Base-by-base conservation (phyloP, 2,797 vertebrate genomes). In the Pristis pectinata region DNA sequence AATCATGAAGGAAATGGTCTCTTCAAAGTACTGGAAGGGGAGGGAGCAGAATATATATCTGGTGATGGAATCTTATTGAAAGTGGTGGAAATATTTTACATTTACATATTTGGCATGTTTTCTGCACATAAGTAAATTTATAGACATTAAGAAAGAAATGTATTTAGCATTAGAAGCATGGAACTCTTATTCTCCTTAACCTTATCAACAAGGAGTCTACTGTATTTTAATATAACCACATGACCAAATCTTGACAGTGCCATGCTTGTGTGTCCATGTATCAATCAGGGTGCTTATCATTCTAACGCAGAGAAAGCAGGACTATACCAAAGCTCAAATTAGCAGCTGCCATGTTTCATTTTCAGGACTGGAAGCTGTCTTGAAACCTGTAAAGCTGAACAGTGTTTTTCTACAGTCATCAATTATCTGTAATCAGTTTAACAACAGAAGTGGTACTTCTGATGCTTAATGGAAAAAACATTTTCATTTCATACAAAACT, bases 361-460 rank as follows among this genome's bases (percentile, higher is more conserved):
- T 91, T 91, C 87, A 91, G 87, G 87, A 91, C 67, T 91, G 87
- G 87, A 91, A 91, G 24, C 13, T 67, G 87, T 64, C 87, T 91
- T 91, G 87, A 67, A 64, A 91, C n/a, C 30, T 41, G 87, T 70
- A 72, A 44, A 80, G 91, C 44, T 34, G 1, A 13, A 11, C 93
- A 61, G 44, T 5, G 70, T 7, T 82, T 95, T 94, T 95, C 94
- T 74, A 94, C 94, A 95, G 94, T 94, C 61, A 94, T 95, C 79
- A 94, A 76, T 94, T 95, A 94, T 77, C 95, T 64, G 87, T 87
- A 91, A 41, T 91, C 87, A 30, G 19, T 64, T 22, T 67, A 41
- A 61, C 37, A 91, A 67, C 85, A 91, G 19, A 64, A 24, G n/a
- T 61, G 37, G 59, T 41, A 37, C 89, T 89, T 59, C 85, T 37